Conservation (phyloP, 2,888 invertebrate genomes). For the Drosophila fulvimacula region DNA sequence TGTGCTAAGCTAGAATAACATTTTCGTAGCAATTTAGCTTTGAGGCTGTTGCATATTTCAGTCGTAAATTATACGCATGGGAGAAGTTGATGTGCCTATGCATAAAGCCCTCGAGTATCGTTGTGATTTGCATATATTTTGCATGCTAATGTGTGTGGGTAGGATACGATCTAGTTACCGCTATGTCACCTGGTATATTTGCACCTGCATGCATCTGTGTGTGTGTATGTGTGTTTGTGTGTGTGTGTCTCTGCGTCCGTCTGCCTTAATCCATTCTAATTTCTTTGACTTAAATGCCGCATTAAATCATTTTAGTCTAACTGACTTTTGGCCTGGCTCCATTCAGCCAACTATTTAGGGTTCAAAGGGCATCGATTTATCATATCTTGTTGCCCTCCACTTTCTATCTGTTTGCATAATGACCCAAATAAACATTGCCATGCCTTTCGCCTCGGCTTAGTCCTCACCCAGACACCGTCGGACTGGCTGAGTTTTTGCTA, state of each 20-base stretch:
- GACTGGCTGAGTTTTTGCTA: conserved; percentile 19
- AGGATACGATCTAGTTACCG: neutral
- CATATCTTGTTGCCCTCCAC: conserved; percentile 47
- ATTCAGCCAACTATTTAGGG: conserved; percentile 51
- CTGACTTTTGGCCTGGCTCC: conserved; percentile 35
- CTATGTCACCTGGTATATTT: neutral
- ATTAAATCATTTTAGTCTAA: conserved; percentile 39
- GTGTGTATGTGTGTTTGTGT: neutral
- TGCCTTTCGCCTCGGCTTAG: conserved; percentile 11
- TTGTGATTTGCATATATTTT: conserved; percentile 57
- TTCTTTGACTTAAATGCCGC: conserved; percentile 36
- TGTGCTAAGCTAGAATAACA: conserved; percentile 40
- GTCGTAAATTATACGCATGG: conserved; percentile 49
- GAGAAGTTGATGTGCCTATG: conserved; percentile 38
- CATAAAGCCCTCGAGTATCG: conserved; percentile 26
- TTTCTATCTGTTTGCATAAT: conserved; percentile 53
- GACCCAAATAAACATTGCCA: conserved; percentile 61
- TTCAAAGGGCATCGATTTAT: conserved; percentile 60
- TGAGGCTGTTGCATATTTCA: conserved; percentile 63
- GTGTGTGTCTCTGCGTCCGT: neutral
- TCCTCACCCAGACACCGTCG: conserved; percentile 7
- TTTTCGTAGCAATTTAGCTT: conserved; percentile 43
- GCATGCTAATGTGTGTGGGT: conserved; percentile 43
- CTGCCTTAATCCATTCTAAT: conserved; percentile 42
- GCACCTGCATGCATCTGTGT: conserved; percentile 11